Evolutionary conservation across 2,888 invertebrate genomes (phyloP), one percentile per base, ranked within the genome.

Genomic region (Theodoxus fluviatilis): DNA sequence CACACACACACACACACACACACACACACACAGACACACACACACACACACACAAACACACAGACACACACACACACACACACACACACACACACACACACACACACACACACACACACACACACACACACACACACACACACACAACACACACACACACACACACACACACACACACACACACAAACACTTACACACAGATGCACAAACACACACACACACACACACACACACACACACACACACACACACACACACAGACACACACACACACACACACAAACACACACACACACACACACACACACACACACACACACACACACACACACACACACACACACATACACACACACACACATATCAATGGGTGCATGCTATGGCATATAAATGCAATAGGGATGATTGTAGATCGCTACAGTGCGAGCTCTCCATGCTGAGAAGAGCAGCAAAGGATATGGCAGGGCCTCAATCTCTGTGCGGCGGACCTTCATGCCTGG

Each of bases 401-500:
- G 9, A 52, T 25, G 22, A 7, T n/a, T 15, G 52, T n/a, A 52
- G 12, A 52, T 25, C 6, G 1, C 0, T n/a, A 37, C 7, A 7
- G 9, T 9, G n/a, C 43, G 43, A 43, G 12, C 43, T 43, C 43
- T 9, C 18, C 18, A 15, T 43, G 15, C 43, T 12, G 15, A 43
- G 9, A 43, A 12, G 9, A 12, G 12, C 43, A 43, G 43, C 22
- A 73, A 81, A 81, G 81, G 83, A 83, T 83, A 81, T 76, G 82
- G 84, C 33, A 80, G 67, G 63, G 79, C 79, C 25, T 78, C 72
- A 35, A 84, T 81, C 75, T 85, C 84, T 61, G 84, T 84, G 37
- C 85, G 72, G 22, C 81, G 73, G 28, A 85, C 81, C 74, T 80
- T 80, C 75, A 78, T 77, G 18, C 82, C 83, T 0, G 80, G 79